Evolutionary conservation across 2,797 vertebrate genomes (phyloP), one percentile per base, ranked within the genome.

Genomic region (Vultur gryphus): DNA sequence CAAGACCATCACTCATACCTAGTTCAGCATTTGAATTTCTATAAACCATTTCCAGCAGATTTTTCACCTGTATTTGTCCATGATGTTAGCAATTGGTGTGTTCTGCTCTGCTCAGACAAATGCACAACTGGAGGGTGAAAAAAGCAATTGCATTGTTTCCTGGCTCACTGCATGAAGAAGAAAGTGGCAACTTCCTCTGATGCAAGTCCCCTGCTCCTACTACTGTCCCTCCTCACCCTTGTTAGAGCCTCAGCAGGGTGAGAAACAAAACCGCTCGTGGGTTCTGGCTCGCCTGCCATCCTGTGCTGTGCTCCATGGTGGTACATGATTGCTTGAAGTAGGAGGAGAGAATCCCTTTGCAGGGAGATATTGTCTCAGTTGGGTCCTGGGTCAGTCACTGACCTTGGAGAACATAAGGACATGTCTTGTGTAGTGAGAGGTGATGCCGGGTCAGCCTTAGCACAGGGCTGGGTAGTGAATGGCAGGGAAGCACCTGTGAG

Each of bases 341-440:
- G 58, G 39, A 28, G 75, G 24, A 67, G 33, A 65, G 31, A n/a
- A 52, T 52, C n/a, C 11, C 43, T 54, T 24, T 51, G 33, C 43
- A 70, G 41, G 35, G 64, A 28, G 44, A 12, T 14, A 19, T 1
- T 4, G 1, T 14, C 59, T 64, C 23, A 10, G 31, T 7, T 43
- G 80, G 24, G 37, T 33, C 65, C 48, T 69, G 25, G 29, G 10
- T 29, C 64, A 39, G 28, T 9, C 37, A 29, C 33, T 33, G 44
- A 29, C 37, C 35, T 21, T 33, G 24, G 55, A 43, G 62, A 69
- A 14, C 13, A 1, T 37, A 20, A 61, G 35, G 52, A 28, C 6
- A 0, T 7, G 29, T 35, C 26, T 24, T 0, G 2, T 33, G 55
- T 9, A 13, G 33, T 7, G 33, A 33, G 25, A 31, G 14, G 3